Base-by-base conservation (phyloP, 1,140 invertebrate species). In the Drosophila subobscura region DNA sequence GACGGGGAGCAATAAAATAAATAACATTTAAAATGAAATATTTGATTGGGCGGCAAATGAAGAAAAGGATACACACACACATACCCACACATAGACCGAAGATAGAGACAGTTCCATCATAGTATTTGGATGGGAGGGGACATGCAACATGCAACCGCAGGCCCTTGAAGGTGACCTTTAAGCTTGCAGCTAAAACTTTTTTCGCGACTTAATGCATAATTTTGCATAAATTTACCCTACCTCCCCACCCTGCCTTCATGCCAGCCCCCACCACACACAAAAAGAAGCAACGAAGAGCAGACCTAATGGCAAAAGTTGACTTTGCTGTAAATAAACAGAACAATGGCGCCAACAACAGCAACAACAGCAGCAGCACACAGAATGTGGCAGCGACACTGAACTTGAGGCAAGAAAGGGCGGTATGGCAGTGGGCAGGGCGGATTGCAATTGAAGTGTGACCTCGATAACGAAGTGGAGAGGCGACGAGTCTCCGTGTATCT, bases 361-460 rank as follows among this genome's bases (percentile, higher is more conserved):
- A 25, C 14, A 52, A 41, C 50, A 50, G 46, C 14, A 16, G 27
- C 42, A 53, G 47, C 47, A 49, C 49, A 49, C 59, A 44, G 60
- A 66, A 22, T 8, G 44, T 52, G 33, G 50, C 61, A 56, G 25
- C 77, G 64, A 65, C 77, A 85, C 61, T 81, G 83, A 86, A 86
- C 77, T 88, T 81, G 68, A 54, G 22, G 40, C 23, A 29, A n/a
- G 14, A 45, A 12, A 49, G 4, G 33, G 16, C 8, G n/a, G 29
- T 12, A 20, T 25, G 37, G 27, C 20, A 45, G 25, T 4, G 20
- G 45, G 12, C 22, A 25, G 57, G 44, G 54, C 22, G 52, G 45
- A 49, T 50, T 80, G 77, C 77, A 77, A 74, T 77, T 68, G 67
- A 85, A 85, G 77, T 84, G 76, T 85, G 77, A 85, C 80, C 80